phyloP scores from a whole-genome alignment of 2,113 vertebrate genomes.

The Argyrosomus japonicus region DNA sequence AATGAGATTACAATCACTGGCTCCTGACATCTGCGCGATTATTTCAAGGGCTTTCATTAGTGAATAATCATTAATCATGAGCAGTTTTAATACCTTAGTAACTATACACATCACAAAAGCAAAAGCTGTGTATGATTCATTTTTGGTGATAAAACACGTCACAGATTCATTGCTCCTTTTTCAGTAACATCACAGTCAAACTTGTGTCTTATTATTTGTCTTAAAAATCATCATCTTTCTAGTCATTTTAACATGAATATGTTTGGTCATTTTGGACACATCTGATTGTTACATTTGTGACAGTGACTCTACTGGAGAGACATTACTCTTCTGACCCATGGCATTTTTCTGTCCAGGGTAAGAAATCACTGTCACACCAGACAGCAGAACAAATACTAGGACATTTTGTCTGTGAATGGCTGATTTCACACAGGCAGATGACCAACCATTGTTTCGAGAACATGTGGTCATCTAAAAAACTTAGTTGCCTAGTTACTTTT shows the following conservation, averaged over 20 bases:
- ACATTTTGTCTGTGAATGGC: constrained; percentile 21
- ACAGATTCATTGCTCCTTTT: background rate
- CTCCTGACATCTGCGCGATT: constrained; percentile 1
- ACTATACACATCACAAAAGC: background rate
- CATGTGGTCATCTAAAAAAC: background rate
- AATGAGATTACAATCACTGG: constrained; percentile 26
- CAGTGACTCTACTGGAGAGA: background rate
- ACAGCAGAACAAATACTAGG: constrained; percentile 1
- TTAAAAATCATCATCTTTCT: background rate
- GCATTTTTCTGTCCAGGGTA: background rate
- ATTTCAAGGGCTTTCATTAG: background rate
- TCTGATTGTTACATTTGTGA: background rate
- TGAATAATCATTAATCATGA: constrained; percentile 11
- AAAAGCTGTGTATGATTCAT: background rate
- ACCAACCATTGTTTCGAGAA: background rate
- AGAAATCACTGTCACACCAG: background rate
- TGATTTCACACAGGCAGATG: constrained; percentile 14
- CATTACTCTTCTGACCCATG: background rate
- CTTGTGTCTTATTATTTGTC: background rate
- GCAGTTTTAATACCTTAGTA: background rate
- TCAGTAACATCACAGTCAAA: background rate
- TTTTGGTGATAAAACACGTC: background rate
- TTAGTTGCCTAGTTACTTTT: background rate
- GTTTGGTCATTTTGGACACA: background rate
- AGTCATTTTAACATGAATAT: background rate